Evolutionary conservation across 2,797 vertebrate species (phyloP), one percentile per base, ranked within the genome.

Genomic region (Diplodus sargus): DNA sequence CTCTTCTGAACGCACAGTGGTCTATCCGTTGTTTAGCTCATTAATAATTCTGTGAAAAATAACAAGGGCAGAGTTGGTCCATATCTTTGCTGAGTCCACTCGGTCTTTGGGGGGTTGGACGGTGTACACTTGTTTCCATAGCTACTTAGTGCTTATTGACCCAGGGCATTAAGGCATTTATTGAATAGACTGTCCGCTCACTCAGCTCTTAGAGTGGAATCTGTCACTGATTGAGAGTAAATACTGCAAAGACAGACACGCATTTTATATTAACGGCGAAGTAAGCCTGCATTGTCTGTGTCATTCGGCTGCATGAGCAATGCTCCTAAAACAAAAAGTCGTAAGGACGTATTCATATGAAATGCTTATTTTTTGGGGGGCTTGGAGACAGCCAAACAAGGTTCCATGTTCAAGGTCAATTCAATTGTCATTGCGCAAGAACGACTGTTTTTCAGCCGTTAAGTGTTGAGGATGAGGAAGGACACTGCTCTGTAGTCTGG

Each of bases 71-170:
- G 17, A 68, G 39, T 20, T 15, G 39, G 14, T 25, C 54, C 62
- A 60, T 74, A 69, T 67, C 43, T 84, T 82, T 78, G 56, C 69
- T 12, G 23, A 78, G 68, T 64, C 48, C 56, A 16, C 20, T 66
- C 39, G 47, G 70, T 69, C 65, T 88, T 58, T 16, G n/a, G 69
- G n/a, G 34, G 62, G 52, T 23, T 52, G 54, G 68, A 70, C 48
- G 20, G 62, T 70, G 42, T 69, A 65, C 71, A 76, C 67, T 86
- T 84, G 83, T 85, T 85, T 86, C 68, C 79, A 70, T 81, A 83
- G 81, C 75, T 83, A 78, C 85, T 87, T 77, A 85, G 79, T 82
- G 73, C 59, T 56, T 70, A 81, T 84, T 81, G 76, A 81, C 73
- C 43, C 57, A 39, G 68, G 62, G 53, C 59, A 81, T 74, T 68